Evolutionary conservation across 2,888 invertebrate species (phyloP), one percentile per base, ranked within the genome.

Genomic region (Epirrhoe alternata): DNA sequence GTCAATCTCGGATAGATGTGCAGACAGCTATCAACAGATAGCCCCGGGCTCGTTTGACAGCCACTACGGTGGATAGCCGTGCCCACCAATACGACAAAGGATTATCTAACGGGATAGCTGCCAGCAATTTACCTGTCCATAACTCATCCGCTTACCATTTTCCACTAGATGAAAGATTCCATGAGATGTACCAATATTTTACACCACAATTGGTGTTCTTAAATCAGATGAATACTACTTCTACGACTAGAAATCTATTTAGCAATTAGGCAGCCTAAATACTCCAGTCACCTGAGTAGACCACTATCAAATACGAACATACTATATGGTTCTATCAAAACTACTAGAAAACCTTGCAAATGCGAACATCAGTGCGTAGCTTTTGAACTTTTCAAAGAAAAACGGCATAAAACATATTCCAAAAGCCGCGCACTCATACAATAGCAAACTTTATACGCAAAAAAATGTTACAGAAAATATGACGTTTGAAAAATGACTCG

Each of bases 401-500:
- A 45, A 3, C 16, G 80, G 78, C 74, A 79, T 71, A 84, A 80
- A 82, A 85, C 82, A 85, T 82, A 85, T 85, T 85, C 83, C 84
- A 84, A 88, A 90, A 91, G 89, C 90, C 89, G 79, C 81, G 24
- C 80, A 76, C 81, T 74, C 82, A 60, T 84, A 93, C 90, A 93
- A 92, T 89, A 80, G 88, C 77, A 75, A 92, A 92, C 84, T 92
- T 92, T 90, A 86, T 87, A 86, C 84, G 84, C 82, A 86, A 73
- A 86, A n/a, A 87, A 86, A 83, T 85, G 88, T 87, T 86, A 87
- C 87, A 88, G 91, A 92, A 92, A 92, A 92, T 90, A 90, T 92
- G 92, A 93, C 92, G 87, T 91, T 87, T 92, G 92, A 93, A 90
- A 93, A 92, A 93, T 93, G 91, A 93, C 92, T 91, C 92, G 88